Conservation (phyloP, 2,888 invertebrate species). For the Ditula angustiorana region DNA sequence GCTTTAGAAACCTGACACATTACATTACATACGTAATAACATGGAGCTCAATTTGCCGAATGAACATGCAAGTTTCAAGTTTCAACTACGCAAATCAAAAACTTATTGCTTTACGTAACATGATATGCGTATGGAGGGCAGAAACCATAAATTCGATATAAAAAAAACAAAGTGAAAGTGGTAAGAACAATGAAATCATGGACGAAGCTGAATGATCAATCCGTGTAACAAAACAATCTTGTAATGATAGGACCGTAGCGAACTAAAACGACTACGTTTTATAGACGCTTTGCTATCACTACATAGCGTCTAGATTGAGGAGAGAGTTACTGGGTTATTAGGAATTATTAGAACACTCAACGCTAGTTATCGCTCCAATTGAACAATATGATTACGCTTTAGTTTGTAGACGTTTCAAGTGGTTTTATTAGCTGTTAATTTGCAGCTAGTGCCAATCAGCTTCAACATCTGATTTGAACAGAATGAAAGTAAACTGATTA, state of each 20-base stretch:
- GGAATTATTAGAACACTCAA: background rate
- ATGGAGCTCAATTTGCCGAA: background rate
- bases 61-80: constrained; percentile 1
- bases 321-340: constrained; percentile 1
- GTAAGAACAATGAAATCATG: constrained; percentile 38
- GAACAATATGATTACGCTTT: background rate
- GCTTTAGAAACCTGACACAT: background rate
- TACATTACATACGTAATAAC: background rate
- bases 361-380: background rate
- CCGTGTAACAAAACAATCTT: constrained; percentile 38
- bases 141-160: constrained; percentile 8
- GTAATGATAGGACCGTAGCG: constrained; percentile 31
- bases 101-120: background rate
- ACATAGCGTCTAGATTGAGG: background rate
- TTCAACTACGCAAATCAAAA: background rate
- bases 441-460: background rate
- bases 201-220: constrained; percentile 39
- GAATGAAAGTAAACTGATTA: background rate
- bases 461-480: background rate
- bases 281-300: background rate
- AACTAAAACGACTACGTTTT: constrained; percentile 6
- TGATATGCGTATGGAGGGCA: background rate
- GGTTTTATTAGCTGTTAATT: background rate
- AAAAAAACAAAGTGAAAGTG: constrained; percentile 34
- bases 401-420: background rate